phyloP scores from a whole-genome alignment of 1,140 invertebrate genomes.

The Chelonus insularis region DNA sequence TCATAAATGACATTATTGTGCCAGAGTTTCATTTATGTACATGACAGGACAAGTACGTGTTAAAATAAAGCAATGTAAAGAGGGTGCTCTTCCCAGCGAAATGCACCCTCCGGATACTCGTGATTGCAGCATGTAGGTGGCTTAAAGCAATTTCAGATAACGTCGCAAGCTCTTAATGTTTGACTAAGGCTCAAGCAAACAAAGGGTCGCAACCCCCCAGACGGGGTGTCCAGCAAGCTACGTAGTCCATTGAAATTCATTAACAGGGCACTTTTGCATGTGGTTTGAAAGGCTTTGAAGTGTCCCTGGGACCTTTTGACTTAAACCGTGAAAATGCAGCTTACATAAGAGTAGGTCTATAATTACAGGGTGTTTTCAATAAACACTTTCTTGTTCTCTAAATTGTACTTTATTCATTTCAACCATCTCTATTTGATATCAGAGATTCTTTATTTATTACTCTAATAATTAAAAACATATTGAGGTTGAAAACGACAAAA shows the following conservation, averaged over 20 bases:
- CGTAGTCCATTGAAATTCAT: slow-evolving; percentile 44
- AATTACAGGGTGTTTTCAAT: background rate
- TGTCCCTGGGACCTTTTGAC: slow-evolving; percentile 4
- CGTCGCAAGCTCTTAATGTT: slow-evolving; percentile 36
- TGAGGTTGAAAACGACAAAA: too few species aligned
- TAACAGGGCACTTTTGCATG: slow-evolving; percentile 27
- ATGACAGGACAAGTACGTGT: background rate
- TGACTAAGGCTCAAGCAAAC: slow-evolving; percentile 37
- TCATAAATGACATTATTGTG: slow-evolving; percentile 43
- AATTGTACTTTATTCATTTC: too few species aligned
- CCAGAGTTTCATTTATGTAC: background rate
- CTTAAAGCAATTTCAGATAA: slow-evolving; percentile 45
- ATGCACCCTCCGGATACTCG: slow-evolving; percentile 40
- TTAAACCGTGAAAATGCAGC: background rate
- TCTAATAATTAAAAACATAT: too few species aligned
- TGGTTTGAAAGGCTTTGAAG: background rate
- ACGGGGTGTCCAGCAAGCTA: background rate
- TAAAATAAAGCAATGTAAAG: background rate
- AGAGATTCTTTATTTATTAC: too few species aligned
- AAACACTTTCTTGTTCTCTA: too few species aligned
- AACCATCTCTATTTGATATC: too few species aligned
- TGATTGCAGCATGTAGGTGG: slow-evolving; percentile 31
- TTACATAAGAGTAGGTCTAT: background rate
- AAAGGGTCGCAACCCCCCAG: slow-evolving; percentile 31
- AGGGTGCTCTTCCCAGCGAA: slow-evolving; percentile 28